Evolutionary conservation across 2,113 vertebrate species (phyloP), one percentile per base, ranked within the genome.

Genomic region (Gavia stellata): DNA sequence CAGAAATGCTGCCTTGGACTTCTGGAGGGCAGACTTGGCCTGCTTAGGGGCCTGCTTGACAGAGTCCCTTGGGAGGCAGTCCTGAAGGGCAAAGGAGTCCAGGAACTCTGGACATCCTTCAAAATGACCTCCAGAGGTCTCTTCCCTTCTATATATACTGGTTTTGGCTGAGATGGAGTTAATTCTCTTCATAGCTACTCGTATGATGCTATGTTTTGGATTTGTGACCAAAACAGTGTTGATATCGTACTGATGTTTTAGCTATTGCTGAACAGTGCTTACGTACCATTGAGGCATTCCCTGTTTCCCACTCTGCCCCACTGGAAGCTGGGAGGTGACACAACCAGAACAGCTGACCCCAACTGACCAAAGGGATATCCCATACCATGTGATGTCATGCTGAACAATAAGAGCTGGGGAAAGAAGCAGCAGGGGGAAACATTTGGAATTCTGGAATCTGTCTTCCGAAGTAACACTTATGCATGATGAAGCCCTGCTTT

Each of bases 371-470:
- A 55, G 6, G 9, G 12, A 24, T 72, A n/a, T 40, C 12, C 8
- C 8, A 14, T 55, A 42, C 16, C 10, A 14, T 31, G 26, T 49
- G 16, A 58, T 6, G 2, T 31, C 3, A 6, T 62, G 7, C 7
- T 44, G 4, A 52, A 11, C 13, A 36, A 6, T 17, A 61, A 61
- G 7, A 70, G 4, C 21, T 61, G 9, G 14, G 17, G 11, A 25
- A 77, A 59, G 19, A 58, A 58, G 15, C 1, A 5, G 19, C 5
- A 2, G 3, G 6, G 12, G 9, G 7, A 34, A n/a, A 36, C 2
- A 4, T 47, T 44, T 17, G 2, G 42, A 47, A 24, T 42, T 34
- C 56, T 1, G 10, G 14, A 14, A 71, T 71, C 61, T 61, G 23
- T 70, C 53, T 50, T 50, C 53, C 17, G 34, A 28, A 47, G 26